A percentile compares a stretch with the other conserved stretches of the same genome.
These are phyloP conservation scores for Pantelozetes paolii DNA, from an alignment of 2,888 invertebrate genomes.

Conservation along the genomic window DNA sequence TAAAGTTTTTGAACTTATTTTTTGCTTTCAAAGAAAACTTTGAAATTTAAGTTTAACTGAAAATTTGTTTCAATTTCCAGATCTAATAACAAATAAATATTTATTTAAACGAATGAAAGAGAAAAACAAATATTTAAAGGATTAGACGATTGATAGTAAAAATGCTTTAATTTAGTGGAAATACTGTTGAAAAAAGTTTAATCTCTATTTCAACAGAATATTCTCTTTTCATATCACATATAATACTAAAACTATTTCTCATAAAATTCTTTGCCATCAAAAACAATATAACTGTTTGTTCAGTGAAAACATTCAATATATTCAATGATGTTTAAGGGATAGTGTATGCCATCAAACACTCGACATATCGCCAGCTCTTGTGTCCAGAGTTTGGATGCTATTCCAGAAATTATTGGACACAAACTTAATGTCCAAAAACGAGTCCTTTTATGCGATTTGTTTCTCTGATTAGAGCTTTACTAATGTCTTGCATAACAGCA, in stretches of 20 bases:
- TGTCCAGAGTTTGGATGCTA: not conserved
- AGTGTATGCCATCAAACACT: not conserved
- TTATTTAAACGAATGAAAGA: not conserved
- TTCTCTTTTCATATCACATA: not conserved
- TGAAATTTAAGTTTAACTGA: not conserved
- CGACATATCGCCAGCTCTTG: not conserved
- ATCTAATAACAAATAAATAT: conserved; percentile 12
- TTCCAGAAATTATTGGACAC: conserved; percentile 8
- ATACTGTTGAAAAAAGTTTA: not conserved
- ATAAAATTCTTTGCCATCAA: not conserved
- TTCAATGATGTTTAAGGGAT: not conserved
- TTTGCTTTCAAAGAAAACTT: not conserved
- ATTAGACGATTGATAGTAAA: not conserved
- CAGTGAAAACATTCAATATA: not conserved
- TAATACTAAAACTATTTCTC: not conserved
- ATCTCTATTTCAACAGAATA: not conserved
- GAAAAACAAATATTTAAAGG: not conserved
- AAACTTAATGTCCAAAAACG: conserved; percentile 33
- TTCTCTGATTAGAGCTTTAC: conserved; percentile 27
- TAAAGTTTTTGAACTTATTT: not conserved
- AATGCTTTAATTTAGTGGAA: conserved; percentile 15
- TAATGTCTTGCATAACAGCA: conserved; percentile 21
- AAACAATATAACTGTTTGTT: not conserved
- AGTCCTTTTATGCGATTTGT: conserved; percentile 26
- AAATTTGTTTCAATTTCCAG: conserved; percentile 10